Percentiles rank a stretch among this genome's conserved stretches.
These are phyloP conservation scores for Drosophila funebris DNA, from an alignment of 1,140 invertebrate genomes.

Conservation along the genomic window DNA sequence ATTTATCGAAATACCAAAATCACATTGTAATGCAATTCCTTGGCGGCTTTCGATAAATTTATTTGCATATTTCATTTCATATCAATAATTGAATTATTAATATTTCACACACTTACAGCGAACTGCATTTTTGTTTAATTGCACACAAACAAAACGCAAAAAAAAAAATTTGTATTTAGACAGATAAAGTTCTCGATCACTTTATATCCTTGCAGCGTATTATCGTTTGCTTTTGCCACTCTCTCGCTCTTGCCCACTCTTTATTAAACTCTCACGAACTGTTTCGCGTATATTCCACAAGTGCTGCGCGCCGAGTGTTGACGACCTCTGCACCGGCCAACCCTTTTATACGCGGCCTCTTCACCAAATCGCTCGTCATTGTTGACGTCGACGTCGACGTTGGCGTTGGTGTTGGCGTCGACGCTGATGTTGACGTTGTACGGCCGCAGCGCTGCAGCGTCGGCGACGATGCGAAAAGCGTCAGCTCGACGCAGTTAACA, in stretches of 20 bases:
- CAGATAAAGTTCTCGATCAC: slow-evolving; percentile 10
- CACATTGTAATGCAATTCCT: not conserved
- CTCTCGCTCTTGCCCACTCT: not conserved
- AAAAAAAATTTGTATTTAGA: slow-evolving; percentile 13
- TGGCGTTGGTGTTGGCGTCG: slow-evolving; percentile 13
- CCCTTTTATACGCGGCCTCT: slow-evolving; percentile 72
- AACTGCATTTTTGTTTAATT: slow-evolving; percentile 24
- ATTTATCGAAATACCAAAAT: not conserved
- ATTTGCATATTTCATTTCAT: not conserved
- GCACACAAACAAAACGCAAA: slow-evolving; percentile 28
- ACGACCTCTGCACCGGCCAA: slow-evolving; percentile 65
- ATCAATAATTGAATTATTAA: not conserved
- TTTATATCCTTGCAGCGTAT: slow-evolving; percentile 20
- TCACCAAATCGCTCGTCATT: slow-evolving; percentile 44
- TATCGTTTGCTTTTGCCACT: not conserved
- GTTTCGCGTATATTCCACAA: slow-evolving; percentile 40
- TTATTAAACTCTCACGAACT: not conserved
- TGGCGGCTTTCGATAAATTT: not conserved
- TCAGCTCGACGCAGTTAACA: slow-evolving; percentile 48
- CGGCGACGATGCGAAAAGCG: slow-evolving; percentile 59
- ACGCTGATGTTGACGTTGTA: slow-evolving; percentile 2
- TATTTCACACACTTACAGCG: slow-evolving; percentile 45
- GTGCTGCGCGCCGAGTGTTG: slow-evolving; percentile 62
- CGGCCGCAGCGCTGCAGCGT: slow-evolving; percentile 1
- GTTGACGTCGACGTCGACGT: slow-evolving; percentile 12